phyloP scores from a whole-genome alignment of 1,140 invertebrate genomes.

The Oscheius sp. region DNA sequence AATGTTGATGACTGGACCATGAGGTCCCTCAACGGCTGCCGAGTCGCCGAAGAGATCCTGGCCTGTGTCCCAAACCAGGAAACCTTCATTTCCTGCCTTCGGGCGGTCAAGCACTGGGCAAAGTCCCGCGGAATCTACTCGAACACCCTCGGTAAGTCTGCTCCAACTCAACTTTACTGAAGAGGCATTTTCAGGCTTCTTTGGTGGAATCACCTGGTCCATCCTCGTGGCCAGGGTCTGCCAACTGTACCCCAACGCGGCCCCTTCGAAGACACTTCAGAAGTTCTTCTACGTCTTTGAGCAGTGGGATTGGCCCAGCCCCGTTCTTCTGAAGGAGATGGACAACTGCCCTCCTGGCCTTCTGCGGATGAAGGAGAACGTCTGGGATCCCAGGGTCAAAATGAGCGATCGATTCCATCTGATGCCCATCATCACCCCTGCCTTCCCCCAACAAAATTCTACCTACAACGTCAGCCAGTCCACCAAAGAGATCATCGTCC shows the following conservation, averaged over 20 bases:
- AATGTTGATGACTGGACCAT: conserved; percentile 65
- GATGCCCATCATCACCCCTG: conserved; percentile 99
- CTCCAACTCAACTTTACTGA: neutral
- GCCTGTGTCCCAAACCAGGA: conserved; percentile 89
- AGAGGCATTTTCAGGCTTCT: conserved; percentile 69
- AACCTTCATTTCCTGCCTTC: conserved; percentile 84
- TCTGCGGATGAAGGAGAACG: conserved; percentile 62
- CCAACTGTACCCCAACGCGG: conserved; percentile 95
- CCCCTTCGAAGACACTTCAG: conserved; percentile 86
- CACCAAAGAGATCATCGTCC: conserved; percentile 85
- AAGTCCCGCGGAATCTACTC: conserved; percentile 86
- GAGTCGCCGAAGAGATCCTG: conserved; percentile 96
- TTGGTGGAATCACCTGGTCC: conserved; percentile 98
- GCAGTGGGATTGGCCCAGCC: conserved; percentile 94
- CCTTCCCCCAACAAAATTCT: conserved; percentile 98
- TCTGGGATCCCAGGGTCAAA: conserved; percentile 77
- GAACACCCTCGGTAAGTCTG: conserved; percentile 75
- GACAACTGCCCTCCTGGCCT: no score
- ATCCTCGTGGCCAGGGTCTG: conserved; percentile 97
- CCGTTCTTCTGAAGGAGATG: conserved; percentile 87
- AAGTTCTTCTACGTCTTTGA: conserved; percentile 98
- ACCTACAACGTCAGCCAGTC: conserved; percentile 96
- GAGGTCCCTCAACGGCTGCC: conserved; percentile 87
- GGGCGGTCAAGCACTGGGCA: conserved; percentile 81
- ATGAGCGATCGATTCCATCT: conserved; percentile 69